phyloP scores from a whole-genome alignment of 2,797 vertebrate genomes.

The Uromys caudimaculatus region DNA sequence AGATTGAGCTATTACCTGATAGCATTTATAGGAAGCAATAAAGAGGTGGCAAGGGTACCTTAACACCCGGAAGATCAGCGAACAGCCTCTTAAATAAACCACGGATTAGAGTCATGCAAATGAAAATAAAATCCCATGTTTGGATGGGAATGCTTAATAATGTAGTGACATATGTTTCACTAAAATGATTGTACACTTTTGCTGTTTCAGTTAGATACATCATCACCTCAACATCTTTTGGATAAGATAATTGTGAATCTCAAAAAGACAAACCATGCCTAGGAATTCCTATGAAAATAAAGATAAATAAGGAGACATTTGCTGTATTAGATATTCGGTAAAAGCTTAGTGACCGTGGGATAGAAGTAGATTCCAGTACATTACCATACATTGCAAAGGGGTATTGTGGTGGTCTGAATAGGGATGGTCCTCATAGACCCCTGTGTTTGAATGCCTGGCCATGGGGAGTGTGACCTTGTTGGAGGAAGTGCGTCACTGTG shows the following conservation, averaged over 20 bases:
- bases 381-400: not conserved
- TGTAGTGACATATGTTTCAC: not conserved
- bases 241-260: slow-evolving; percentile 48
- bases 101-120: not conserved
- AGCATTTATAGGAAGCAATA: slow-evolving; percentile 16
- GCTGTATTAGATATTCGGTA: slow-evolving; percentile 53
- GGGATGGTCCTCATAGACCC: not conserved
- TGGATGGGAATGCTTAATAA: not conserved
- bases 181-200: slow-evolving; percentile 19
- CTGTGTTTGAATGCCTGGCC: not conserved
- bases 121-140: slow-evolving; percentile 12
- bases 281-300: slow-evolving; percentile 59
- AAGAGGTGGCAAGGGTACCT: not conserved
- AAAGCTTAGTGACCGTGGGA: slow-evolving; percentile 32
- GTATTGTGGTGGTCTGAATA: not conserved
- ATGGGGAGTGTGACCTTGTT: not conserved
- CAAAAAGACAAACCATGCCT: slow-evolving; percentile 39
- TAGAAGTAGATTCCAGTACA: slow-evolving; percentile 56
- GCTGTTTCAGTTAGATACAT: not conserved
- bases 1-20: slow-evolving; percentile 28
- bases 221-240: not conserved
- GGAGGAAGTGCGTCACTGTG: not conserved
- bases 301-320: slow-evolving; percentile 27
- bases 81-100: not conserved
- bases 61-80: not conserved